Evolutionary conservation across 2,888 invertebrate species (phyloP), one percentile per base, ranked within the genome.

Genomic region (Lasioglossum zephyrum): DNA sequence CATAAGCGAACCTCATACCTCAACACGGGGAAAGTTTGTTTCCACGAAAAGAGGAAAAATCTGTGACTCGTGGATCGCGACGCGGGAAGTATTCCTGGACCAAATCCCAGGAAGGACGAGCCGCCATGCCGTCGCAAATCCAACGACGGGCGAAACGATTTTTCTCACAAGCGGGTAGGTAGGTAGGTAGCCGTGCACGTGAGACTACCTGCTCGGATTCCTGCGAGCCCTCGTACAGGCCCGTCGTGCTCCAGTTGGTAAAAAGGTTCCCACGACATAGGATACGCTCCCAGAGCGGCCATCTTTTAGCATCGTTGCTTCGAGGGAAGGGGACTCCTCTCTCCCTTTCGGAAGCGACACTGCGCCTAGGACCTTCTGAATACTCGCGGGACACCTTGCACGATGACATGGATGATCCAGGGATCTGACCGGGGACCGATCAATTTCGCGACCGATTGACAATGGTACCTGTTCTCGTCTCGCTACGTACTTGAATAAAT

Each of bases 211-310:
- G 93, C 93, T 92, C 90, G 89, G 88, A 90, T 92, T 92, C 92
- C 90, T 91, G 82, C 81, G 82, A 82, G 80, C 87, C 89, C 88
- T 82, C 82, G 77, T 79, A 74, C 73, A 82, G 88, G 89, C 88
- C 89, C 87, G 89, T 89, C 89, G 92, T 93, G 95, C 94, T 94
- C 94, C 93, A 95, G 93, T 95, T 95, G 93, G 93, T 93, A 94
- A 93, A 93, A 94, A 94, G 88, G 93, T 95, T 95, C 95, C 95
- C 95, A 95, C 95, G 95, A 95, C 94, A 92, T 91, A 91, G 91
- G 90, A 92, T 92, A 92, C 90, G 89, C 88, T 87, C 91, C 85
- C 82, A 70, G 75, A 47, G 88, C 88, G 90, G 93, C 93, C 93
- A 93, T 93, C 88, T 93, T 93, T 93, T 93, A 88, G 90, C 87